Conservation (phyloP, 2,888 invertebrate species). For the Drosophila hamatofila region DNA sequence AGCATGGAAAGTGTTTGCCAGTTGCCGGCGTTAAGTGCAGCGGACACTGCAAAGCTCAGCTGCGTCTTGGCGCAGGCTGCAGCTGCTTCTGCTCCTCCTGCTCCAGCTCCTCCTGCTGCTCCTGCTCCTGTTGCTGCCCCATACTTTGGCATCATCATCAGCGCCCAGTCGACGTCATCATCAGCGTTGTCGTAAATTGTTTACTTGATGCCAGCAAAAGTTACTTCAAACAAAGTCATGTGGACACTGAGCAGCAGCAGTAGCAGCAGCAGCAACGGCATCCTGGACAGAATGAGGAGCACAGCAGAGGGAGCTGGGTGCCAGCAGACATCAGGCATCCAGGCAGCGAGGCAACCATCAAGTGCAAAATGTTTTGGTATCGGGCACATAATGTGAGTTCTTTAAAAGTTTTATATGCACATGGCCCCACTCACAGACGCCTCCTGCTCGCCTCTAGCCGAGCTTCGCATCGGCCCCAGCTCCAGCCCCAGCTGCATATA, state of each 20-base stretch:
- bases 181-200: conserved; percentile 78
- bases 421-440: conserved; percentile 36
- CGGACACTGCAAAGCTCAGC: conserved; percentile 64
- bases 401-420: conserved; percentile 75
- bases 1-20: conserved; percentile 52
- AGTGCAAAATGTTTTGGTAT: conserved; percentile 63
- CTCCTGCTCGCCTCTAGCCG: background rate
- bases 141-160: conserved; percentile 35
- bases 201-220: conserved; percentile 78
- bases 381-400: conserved; percentile 73
- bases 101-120: background rate
- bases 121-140: background rate
- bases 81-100: background rate
- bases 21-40: conserved; percentile 65
- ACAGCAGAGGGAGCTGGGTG: background rate
- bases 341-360: conserved; percentile 54
- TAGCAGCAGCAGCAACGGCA: conserved; percentile 15
- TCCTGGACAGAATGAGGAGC: background rate
- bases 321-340: conserved; percentile 25
- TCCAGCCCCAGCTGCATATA: conserved; percentile 25
- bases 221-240: conserved; percentile 80
- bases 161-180: conserved; percentile 72
- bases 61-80: conserved; percentile 35
- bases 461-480: no score
- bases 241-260: conserved; percentile 62